phyloP scores from a whole-genome alignment of 2,888 invertebrate genomes.

The Mimumesa dahlbomi region DNA sequence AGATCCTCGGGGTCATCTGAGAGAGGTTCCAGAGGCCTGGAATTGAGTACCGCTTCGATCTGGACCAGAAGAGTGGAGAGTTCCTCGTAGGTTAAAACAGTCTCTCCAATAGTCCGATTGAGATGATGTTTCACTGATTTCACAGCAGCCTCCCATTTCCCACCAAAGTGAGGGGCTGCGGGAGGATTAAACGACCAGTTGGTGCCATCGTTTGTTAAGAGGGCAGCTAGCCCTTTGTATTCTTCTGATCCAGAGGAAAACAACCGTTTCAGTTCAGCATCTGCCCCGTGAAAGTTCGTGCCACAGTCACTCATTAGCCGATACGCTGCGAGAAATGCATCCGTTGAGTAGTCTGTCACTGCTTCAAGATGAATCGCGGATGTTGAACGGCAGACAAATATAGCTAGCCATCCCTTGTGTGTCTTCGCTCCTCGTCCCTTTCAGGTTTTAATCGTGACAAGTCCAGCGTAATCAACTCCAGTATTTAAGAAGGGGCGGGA shows the following conservation, averaged over 20 bases:
- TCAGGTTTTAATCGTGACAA: constrained; percentile 35
- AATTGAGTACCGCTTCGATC: too few species aligned
- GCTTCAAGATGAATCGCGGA: neutral
- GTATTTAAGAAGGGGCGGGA: constrained; percentile 37
- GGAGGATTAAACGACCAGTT: constrained; percentile 64
- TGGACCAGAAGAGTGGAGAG: too few species aligned
- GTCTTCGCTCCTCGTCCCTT: constrained; percentile 22
- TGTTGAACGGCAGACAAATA: neutral
- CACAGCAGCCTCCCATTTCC: constrained; percentile 60
- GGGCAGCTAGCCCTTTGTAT: neutral
- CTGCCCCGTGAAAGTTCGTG: constrained; percentile 60
- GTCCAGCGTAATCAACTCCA: constrained; percentile 61
- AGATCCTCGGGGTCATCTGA: too few species aligned
- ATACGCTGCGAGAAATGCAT: neutral
- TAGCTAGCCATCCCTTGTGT: neutral
- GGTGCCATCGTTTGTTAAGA: neutral
- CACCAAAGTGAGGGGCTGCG: constrained; percentile 62
- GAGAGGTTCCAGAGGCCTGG: too few species aligned
- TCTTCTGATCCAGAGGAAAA: neutral
- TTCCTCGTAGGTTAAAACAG: constrained; percentile 59
- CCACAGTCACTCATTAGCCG: constrained; percentile 51
- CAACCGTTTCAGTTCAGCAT: constrained; percentile 15
- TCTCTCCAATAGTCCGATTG: constrained; percentile 50
- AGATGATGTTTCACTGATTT: constrained; percentile 55
- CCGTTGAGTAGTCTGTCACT: neutral